Evolutionary conservation across 2,113 vertebrate species (phyloP).

Genomic region (Xiphophorus maculatus): DNA sequence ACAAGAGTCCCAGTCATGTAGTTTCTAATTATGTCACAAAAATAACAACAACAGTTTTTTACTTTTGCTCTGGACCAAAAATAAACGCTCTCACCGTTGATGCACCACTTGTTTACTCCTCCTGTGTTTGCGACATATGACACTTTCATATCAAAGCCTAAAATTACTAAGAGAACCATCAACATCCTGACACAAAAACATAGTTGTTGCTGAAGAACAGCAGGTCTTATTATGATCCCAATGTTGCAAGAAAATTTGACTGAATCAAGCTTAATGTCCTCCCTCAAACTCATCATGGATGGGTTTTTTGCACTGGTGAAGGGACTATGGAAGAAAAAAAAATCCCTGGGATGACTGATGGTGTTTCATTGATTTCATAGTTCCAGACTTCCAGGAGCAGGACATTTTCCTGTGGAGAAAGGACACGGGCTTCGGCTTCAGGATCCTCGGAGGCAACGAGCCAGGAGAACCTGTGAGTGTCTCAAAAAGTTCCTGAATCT

Average conservation of each 20-base stretch:
- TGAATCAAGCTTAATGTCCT: background rate
- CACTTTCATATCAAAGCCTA: conserved; percentile 25
- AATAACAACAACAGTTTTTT: conserved; percentile 6
- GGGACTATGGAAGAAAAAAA: background rate
- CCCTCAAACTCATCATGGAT: background rate
- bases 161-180: conserved; percentile 19
- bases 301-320: background rate
- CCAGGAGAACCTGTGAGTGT: conserved; percentile 96
- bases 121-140: conserved; percentile 17
- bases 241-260: background rate
- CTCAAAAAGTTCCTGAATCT: conserved; percentile 6
- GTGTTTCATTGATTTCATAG: conserved; percentile 76
- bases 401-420: conserved; percentile 99
- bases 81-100: conserved; percentile 52
- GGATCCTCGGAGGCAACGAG: conserved; percentile 99
- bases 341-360: background rate
- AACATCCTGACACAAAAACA: conserved; percentile 32
- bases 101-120: conserved; percentile 32
- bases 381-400: conserved; percentile 98
- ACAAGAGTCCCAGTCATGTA: conserved; percentile 11
- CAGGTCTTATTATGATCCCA: conserved; percentile 9
- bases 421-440: conserved; percentile 98
- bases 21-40: conserved; percentile 45
- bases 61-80: conserved; percentile 36
- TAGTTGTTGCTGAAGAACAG: background rate